These are phyloP conservation scores for Crotalus tigris DNA, from an alignment of 2,113 vertebrate species.

Conservation along the genomic window DNA sequence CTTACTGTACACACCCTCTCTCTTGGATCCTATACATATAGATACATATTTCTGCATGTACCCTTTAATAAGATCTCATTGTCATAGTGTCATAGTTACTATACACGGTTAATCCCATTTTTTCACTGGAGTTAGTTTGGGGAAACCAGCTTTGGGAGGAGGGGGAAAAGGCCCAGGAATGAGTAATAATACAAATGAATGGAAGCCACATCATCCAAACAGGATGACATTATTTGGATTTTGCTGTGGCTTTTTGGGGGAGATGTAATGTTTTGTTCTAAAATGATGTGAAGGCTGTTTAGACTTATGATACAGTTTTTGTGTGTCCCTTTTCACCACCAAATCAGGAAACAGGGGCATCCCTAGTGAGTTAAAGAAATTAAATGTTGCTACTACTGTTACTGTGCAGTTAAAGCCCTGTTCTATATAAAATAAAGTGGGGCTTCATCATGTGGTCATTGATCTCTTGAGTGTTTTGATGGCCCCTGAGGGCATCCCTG, in stretches of 20 bases:
- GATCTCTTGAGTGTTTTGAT: background rate
- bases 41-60: background rate
- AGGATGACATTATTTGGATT: background rate
- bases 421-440: too few species aligned
- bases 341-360: background rate
- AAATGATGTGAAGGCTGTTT: background rate
- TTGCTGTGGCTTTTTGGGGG: background rate
- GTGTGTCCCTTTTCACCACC: background rate
- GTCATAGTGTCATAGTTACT: background rate
- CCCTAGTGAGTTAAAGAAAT: background rate
- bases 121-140: background rate
- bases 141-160: background rate
- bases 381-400: background rate
- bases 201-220: background rate
- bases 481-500: background rate
- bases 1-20: background rate
- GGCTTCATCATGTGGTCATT: background rate
- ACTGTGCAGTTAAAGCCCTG: background rate
- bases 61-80: background rate
- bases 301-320: background rate
- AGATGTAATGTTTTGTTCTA: background rate
- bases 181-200: background rate
- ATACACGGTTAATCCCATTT: background rate
- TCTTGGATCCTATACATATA: background rate
- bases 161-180: background rate